Evolutionary conservation across 2,797 vertebrate genomes (phyloP), one percentile per base, ranked within the genome.

Genomic region (Novumbra hubbsi): DNA sequence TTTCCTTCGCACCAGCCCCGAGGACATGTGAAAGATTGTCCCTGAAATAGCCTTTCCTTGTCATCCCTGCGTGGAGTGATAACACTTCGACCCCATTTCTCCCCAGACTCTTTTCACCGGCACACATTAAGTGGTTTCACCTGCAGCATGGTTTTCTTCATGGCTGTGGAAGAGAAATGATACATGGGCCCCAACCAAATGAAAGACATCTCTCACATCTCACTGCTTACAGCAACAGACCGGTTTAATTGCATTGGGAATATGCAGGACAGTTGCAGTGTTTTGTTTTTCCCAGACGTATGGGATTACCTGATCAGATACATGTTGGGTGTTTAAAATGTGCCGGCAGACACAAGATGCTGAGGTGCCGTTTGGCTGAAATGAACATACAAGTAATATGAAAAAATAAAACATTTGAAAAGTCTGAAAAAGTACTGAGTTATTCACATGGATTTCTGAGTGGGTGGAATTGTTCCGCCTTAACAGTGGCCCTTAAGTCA

Each of bases 401-500:
- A n/a, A 38, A 5, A 38, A 38, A 38, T 38, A 38, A 5, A 73
- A 76, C 55, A 52, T 34, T 62, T 69, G 79, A 84, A 82, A 85
- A 81, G 82, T 49, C 28, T 27, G 11, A 67, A 34, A 70, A 78
- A 84, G 78, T 71, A 60, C 71, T 80, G 73, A 71, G 75, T 80
- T 79, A 70, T 78, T 73, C 63, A 73, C 71, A 63, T 83, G 76
- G 50, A 38, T 24, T 81, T 24, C 81, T 88, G 77, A 87, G 87
- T 78, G 80, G 78, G 76, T 28, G 63, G 81, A 87, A 85, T 80
- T 84, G 80, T 87, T 76, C 78, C 80, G 79, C 82, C 73, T 86
- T 87, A 87, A 80, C 62, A 71, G 79, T 76, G 72, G 80, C 80
- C 82, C 83, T 34, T 15, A 77, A 84, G 76, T 86, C 81, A 77